Percentiles rank a stretch among this genome's conserved stretches.
Evolutionary conservation across 1,140 invertebrate genomes (phyloP).

Genomic region (Littorina saxatilis): DNA sequence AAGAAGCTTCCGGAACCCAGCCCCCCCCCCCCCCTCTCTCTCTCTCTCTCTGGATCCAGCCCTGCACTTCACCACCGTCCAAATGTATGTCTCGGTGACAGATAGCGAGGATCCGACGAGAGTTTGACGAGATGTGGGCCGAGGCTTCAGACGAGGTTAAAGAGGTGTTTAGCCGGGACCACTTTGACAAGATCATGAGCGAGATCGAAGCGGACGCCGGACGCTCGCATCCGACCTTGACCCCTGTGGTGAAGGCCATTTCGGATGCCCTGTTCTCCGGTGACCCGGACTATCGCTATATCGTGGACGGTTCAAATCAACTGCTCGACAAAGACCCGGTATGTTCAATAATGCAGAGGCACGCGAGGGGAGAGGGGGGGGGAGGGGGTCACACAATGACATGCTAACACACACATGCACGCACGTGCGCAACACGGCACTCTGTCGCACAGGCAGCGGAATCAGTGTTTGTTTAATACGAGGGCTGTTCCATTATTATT

Average conservation of each 20-base stretch:
- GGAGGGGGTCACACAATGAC: too few species aligned
- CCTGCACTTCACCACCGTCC: too few species aligned
- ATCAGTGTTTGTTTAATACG: too few species aligned
- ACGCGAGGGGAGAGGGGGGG: background rate
- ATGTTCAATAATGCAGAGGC: slow-evolving; percentile 30
- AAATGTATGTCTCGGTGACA: too few species aligned
- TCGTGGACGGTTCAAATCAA: slow-evolving; percentile 57
- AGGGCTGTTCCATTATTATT: too few species aligned
- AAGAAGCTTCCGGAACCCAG: too few species aligned
- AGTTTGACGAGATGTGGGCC: slow-evolving; percentile 48
- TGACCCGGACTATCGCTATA: slow-evolving; percentile 56
- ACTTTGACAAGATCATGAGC: slow-evolving; percentile 33
- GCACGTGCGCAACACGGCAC: too few species aligned
- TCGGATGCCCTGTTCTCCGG: slow-evolving; percentile 56
- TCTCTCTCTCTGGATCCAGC: too few species aligned
- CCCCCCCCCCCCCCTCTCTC: too few species aligned
- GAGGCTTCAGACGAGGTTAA: slow-evolving; percentile 54
- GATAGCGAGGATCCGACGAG: background rate
- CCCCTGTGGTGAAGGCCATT: slow-evolving; percentile 56
- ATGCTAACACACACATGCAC: too few species aligned
- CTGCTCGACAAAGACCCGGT: slow-evolving; percentile 58
- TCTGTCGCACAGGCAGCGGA: too few species aligned
- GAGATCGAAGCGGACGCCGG: slow-evolving; percentile 37
- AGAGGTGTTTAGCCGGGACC: slow-evolving; percentile 41
- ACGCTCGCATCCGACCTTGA: slow-evolving; percentile 47